Conservation (phyloP, 1,140 invertebrate species). For the Heliconius hermathena region DNA sequence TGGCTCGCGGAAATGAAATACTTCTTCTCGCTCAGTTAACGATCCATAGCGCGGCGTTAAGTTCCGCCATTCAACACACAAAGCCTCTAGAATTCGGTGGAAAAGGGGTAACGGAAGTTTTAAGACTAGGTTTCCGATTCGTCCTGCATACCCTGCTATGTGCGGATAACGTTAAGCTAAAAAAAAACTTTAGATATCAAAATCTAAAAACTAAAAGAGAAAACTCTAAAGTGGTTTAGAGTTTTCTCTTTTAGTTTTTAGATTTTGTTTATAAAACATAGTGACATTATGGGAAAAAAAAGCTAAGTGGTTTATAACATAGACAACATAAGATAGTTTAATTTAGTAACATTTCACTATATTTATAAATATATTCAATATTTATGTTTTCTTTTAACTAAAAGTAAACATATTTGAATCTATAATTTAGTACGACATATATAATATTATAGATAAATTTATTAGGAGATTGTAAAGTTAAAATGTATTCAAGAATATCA, state of each 20-base stretch:
- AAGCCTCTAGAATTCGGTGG: too few species aligned
- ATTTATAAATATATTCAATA: background rate
- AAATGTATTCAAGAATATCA: background rate
- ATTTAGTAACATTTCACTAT: background rate
- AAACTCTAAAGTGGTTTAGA: background rate
- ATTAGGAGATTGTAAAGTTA: background rate
- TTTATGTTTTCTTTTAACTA: background rate
- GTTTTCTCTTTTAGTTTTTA: background rate
- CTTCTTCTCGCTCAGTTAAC: too few species aligned
- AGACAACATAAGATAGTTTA: background rate
- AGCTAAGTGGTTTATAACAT: slow-evolving; percentile 2
- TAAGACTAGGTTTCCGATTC: too few species aligned
- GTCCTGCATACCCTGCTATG: too few species aligned
- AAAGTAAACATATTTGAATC: too few species aligned
- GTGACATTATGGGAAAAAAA: background rate
- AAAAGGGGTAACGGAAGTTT: too few species aligned
- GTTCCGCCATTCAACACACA: too few species aligned
- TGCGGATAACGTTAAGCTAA: background rate
- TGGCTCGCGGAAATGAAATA: too few species aligned
- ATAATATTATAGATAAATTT: background rate
- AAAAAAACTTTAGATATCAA: background rate
- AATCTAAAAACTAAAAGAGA: background rate
- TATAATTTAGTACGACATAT: background rate
- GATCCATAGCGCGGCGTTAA: too few species aligned
- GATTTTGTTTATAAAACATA: background rate